A percentile compares a stretch with the other conserved stretches of the same genome.
Evolutionary conservation across 2,797 vertebrate species (phyloP).

Genomic region (Halcyon badia): DNA sequence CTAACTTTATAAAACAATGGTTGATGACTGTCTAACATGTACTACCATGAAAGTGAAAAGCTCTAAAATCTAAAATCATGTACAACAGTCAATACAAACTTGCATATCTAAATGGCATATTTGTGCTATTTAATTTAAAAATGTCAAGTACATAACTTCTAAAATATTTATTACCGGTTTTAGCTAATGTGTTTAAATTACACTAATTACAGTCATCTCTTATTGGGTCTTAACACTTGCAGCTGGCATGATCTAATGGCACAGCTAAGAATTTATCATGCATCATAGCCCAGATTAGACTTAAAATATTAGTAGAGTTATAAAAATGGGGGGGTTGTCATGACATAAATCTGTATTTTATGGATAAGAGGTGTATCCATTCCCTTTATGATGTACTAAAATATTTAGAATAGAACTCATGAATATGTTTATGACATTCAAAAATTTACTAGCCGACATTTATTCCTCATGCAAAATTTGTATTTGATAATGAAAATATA

Average conservation of each 20-base stretch:
- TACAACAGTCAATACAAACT: neutral
- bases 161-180: conserved; percentile 11
- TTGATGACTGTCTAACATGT: neutral
- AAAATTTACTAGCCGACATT: conserved; percentile 28
- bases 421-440: conserved; percentile 49
- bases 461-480: conserved; percentile 51
- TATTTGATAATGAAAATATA: conserved; percentile 50
- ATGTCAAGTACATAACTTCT: neutral
- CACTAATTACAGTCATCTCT: conserved; percentile 5
- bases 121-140: neutral
- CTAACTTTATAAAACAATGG: neutral
- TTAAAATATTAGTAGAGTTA: conserved; percentile 16
- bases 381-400: conserved; percentile 59
- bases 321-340: neutral
- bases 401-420: conserved; percentile 55
- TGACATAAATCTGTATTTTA: conserved; percentile 60
- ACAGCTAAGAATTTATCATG: conserved; percentile 29
- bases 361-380: conserved; percentile 31
- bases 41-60: neutral
- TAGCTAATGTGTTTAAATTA: conserved; percentile 33
- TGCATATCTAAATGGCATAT: neutral
- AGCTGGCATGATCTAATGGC: neutral
- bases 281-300: neutral
- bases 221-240: conserved; percentile 2
- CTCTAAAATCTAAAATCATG: neutral